Evolutionary conservation across 2,113 vertebrate species (phyloP).

Genomic region (Myanophis thanlyinensis): DNA sequence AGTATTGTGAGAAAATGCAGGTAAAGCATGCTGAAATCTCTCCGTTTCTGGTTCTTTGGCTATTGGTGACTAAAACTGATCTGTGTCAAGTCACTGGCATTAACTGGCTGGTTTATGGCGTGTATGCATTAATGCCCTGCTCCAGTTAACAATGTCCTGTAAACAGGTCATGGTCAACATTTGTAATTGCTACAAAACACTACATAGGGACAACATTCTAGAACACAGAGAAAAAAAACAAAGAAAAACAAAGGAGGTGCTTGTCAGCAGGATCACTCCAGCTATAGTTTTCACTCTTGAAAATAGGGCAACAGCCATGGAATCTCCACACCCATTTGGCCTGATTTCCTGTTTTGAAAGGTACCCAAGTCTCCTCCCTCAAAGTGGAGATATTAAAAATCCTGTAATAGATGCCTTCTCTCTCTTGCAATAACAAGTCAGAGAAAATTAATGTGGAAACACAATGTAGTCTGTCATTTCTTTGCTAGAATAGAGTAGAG

Average conservation of each 20-base stretch:
- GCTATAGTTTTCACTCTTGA: neutral
- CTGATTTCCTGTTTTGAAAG: conserved; percentile 16
- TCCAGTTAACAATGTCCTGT: neutral
- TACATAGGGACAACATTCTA: neutral
- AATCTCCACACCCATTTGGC: neutral
- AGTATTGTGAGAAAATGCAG: neutral
- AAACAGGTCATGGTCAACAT: neutral
- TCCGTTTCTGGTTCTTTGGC: neutral
- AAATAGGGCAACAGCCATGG: neutral
- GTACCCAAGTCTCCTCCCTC: neutral
- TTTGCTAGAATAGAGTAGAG: no score
- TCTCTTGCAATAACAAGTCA: conserved; percentile 6
- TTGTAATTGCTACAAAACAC: neutral
- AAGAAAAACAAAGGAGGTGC: neutral
- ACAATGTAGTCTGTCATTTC: neutral
- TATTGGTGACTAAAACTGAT: neutral
- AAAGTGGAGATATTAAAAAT: neutral
- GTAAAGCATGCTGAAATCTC: neutral
- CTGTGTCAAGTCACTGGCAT: neutral
- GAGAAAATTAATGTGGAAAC: neutral
- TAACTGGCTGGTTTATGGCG: neutral
- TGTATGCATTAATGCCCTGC: neutral
- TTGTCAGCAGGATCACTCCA: neutral
- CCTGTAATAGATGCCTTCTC: neutral
- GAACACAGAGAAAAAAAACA: neutral